Conservation (phyloP, 2,113 vertebrate genomes). For the Oplegnathus fasciatus region DNA sequence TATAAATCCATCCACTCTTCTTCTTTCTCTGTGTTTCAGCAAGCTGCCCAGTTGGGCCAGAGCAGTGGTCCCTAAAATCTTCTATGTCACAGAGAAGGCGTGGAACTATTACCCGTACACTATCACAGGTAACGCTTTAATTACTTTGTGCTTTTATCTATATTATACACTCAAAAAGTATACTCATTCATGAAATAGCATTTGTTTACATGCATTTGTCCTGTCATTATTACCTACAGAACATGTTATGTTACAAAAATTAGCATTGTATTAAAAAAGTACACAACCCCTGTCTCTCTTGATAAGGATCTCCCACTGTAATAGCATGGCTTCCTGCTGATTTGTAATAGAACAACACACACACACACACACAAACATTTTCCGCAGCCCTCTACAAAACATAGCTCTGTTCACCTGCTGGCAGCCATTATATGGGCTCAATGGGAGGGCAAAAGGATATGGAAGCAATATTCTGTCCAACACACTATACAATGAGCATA, state of each 20-base stretch:
- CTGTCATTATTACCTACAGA: too few species aligned
- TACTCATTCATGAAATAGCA: neutral
- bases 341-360: neutral
- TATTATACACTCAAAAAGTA: neutral
- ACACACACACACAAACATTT: conserved; percentile 18
- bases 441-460: conserved; percentile 34
- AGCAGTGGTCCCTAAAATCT: conserved; percentile 95
- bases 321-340: neutral
- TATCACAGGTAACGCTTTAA: conserved; percentile 70
- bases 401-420: conserved; percentile 14
- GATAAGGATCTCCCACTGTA: neutral
- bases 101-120: conserved; percentile 97
- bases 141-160: neutral
- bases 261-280: neutral
- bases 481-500: conserved; percentile 2
- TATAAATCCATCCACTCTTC: neutral
- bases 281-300: neutral
- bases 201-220: neutral
- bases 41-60: conserved; percentile 95
- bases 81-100: conserved; percentile 96
- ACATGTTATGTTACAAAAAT: neutral
- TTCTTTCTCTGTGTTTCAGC: conserved; percentile 84
- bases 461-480: conserved; percentile 29
- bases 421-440: conserved; percentile 28
- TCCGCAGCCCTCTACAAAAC: neutral